Conservation (phyloP, 2,113 vertebrate genomes). For the Macrotis lagotis region DNA sequence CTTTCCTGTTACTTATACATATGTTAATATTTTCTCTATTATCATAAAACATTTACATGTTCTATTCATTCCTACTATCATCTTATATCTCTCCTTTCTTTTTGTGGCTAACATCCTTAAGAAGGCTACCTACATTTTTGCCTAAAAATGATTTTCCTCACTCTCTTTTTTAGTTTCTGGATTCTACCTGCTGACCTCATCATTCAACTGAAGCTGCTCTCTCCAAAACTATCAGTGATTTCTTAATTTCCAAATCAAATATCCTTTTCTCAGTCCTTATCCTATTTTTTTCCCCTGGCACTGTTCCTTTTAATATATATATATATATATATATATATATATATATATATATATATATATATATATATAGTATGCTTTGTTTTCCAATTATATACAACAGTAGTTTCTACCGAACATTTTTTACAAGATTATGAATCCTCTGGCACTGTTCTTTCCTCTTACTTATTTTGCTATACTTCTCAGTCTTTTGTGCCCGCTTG, state of each 20-base stretch:
- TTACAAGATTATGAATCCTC: too few species aligned
- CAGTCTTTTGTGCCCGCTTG: too few species aligned
- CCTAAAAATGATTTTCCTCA: not conserved
- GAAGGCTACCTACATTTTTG: not conserved
- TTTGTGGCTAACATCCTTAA: not conserved
- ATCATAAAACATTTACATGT: not conserved
- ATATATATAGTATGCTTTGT: too few species aligned
- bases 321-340: too few species aligned
- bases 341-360: too few species aligned
- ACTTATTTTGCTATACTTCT: too few species aligned
- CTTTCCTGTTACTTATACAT: not conserved
- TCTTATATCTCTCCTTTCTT: not conserved
- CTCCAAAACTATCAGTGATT: too few species aligned
- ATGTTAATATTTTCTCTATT: not conserved
- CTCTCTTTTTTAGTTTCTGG: not conserved
- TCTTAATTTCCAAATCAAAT: not conserved
- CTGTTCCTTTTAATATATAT: too few species aligned
- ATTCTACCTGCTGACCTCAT: not conserved
- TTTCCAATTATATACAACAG: too few species aligned
- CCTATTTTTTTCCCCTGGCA: rapidly evolving
- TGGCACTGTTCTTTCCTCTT: too few species aligned
- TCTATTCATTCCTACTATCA: not conserved
- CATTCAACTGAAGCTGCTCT: not conserved
- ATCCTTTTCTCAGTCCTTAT: not conserved
- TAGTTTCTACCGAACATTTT: too few species aligned